Conservation (phyloP, 2,797 vertebrate genomes). For the Hydrophis major region DNA sequence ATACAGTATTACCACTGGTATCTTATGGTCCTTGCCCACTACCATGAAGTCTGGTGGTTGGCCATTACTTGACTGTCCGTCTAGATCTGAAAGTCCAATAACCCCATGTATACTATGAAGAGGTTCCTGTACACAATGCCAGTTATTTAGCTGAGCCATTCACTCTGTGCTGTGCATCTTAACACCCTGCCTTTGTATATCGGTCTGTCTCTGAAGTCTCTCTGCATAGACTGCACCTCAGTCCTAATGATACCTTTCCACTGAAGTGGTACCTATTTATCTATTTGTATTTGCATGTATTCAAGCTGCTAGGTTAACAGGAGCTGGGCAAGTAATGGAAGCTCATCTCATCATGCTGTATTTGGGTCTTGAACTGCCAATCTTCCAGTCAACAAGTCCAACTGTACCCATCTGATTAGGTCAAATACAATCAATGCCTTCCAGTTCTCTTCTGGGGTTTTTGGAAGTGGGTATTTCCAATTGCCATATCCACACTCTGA, state of each 20-base stretch:
- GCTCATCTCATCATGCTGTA: not conserved
- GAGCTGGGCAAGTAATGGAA: not conserved
- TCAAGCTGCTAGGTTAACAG: not conserved
- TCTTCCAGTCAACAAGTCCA: not conserved
- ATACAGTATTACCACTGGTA: not conserved
- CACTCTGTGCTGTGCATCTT: not conserved
- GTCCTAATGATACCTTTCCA: not conserved
- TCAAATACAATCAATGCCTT: not conserved
- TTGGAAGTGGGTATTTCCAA: not conserved
- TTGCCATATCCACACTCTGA: not conserved
- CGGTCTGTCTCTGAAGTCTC: not conserved
- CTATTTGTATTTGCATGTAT: not conserved
- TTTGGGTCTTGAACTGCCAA: not conserved
- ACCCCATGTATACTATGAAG: not conserved
- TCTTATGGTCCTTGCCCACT: not conserved
- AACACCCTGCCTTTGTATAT: not conserved
- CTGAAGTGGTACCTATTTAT: not conserved
- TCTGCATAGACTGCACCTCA: not conserved
- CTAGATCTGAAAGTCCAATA: not conserved
- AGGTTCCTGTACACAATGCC: not conserved
- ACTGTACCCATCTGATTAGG: not conserved
- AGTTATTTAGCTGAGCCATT: not conserved
- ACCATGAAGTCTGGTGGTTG: not conserved
- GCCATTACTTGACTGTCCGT: not conserved
- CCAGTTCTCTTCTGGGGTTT: not conserved